Base-by-base conservation (phyloP, 2,888 invertebrate species). In the Scrobipalpa atriplicella region DNA sequence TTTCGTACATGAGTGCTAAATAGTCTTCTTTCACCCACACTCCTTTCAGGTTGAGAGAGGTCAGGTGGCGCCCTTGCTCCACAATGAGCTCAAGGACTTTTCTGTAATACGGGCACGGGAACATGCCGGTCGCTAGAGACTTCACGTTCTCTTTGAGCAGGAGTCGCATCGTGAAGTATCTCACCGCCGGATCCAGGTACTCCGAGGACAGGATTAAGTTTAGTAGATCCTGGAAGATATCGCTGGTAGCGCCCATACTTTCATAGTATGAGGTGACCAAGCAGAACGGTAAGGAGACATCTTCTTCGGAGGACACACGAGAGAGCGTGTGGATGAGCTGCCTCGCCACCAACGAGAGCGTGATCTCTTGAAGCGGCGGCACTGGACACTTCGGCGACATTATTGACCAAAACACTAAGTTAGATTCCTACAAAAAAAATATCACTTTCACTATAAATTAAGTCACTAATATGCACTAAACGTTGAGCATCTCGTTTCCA, bases 21-120 rank as follows among this genome's bases (percentile, higher is more conserved):
- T 95, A 94, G 71, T 96, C 95, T 64, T 95, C 95, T 81, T 95
- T 94, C 54, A 95, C 94, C 95, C 95, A 96, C 41, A 96, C 94
- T 13, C 96, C 96, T 87, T 95, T 95, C 67, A 96, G 85, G 83
- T 95, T 95, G 64, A 96, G 92, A 43, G 94, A 85, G 58, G 94
- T 94, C 72, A 96, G 77, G 39, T 95, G 94, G 8, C 89, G 93
- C 8, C 95, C 96, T 83, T 95, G 95, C 21, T 93, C 93, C 6
- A 92, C 90, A 75, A 96, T 94, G 70, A 94, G 93, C 82, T 95
- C 94, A 75, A 96, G 86, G 74, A 96, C 94, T 84, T 94, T 94
- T 69, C 94, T 94, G 80, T 95, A 95, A 83, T 95, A 96, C n/a
- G 94, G 94, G 74, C 94, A 94, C 0, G 96, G 96, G 83, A 96